Conservation (phyloP, 2,888 invertebrate genomes). For the Microchrysa polita region DNA sequence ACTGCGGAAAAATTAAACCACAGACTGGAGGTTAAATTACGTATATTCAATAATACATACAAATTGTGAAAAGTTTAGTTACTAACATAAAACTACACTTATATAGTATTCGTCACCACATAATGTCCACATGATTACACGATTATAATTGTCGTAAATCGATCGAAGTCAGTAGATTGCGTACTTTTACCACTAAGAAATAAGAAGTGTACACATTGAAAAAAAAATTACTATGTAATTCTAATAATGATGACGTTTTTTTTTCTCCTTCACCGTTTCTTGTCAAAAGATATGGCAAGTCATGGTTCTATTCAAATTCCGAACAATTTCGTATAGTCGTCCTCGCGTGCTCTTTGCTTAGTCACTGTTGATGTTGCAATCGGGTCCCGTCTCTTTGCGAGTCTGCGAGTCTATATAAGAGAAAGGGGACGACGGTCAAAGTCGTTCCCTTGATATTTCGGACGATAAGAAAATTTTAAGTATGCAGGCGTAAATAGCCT, state of each 20-base stretch:
- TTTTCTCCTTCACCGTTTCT: not conserved
- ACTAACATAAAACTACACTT: too few species aligned
- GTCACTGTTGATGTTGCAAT: not conserved
- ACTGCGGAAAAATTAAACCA: too few species aligned
- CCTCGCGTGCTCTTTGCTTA: not conserved
- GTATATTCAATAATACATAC: too few species aligned
- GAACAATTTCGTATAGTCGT: slow-evolving; percentile 32
- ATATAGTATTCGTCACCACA: too few species aligned
- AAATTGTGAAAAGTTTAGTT: too few species aligned
- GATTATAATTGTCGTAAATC: too few species aligned
- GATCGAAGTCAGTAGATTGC: too few species aligned
- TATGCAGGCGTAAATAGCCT: not conserved
- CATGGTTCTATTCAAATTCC: slow-evolving; percentile 29
- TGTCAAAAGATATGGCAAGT: slow-evolving; percentile 21
- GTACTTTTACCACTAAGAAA: not conserved
- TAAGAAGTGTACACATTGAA: not conserved
- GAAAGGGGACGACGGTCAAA: too few species aligned
- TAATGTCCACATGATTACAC: too few species aligned
- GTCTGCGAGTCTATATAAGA: too few species aligned
- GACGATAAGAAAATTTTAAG: slow-evolving; percentile 11
- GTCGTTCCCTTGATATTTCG: not conserved
- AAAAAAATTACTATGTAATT: slow-evolving; percentile 17
- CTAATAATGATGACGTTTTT: slow-evolving; percentile 18
- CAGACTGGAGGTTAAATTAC: too few species aligned
- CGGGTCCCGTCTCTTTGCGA: too few species aligned